Percentiles rank a stretch among this genome's conserved stretches.
These are phyloP conservation scores for Chiloscyllium plagiosum DNA, from an alignment of 2,113 vertebrate species.

Conservation along the genomic window DNA sequence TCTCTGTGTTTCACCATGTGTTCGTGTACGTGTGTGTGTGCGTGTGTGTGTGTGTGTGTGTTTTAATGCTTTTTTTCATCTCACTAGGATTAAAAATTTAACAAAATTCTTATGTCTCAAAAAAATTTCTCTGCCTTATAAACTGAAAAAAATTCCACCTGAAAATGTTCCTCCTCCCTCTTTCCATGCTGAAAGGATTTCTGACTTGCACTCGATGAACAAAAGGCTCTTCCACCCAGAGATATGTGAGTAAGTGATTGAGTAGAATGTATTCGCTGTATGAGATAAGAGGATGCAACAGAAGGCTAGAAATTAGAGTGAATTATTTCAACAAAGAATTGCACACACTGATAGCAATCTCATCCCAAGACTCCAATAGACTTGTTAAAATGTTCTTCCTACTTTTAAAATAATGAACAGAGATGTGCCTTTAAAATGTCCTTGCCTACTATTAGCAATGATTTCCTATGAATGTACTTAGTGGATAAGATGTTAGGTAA, in stretches of 20 bases:
- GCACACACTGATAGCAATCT: neutral
- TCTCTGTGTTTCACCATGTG: no score
- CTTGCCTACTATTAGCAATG: neutral
- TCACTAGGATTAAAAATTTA: neutral
- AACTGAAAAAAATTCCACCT: neutral
- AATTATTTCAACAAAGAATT: neutral
- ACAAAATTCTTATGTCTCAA: neutral
- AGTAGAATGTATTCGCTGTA: neutral
- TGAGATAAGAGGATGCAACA: neutral
- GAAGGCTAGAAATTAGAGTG: neutral
- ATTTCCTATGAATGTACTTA: neutral
- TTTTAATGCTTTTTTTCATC: neutral
- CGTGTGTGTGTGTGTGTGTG: no score
- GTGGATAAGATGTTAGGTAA: neutral
- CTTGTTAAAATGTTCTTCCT: neutral
- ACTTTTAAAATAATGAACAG: neutral
- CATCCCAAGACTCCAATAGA: neutral
- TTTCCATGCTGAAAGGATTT: neutral
- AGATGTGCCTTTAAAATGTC: neutral
- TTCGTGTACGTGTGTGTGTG: no score
- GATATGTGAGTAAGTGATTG: neutral
- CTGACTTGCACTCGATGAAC: neutral
- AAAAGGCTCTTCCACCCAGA: neutral
- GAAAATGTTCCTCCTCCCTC: neutral
- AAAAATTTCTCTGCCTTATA: neutral